These are phyloP conservation scores for Acipenser oxyrinchus DNA, from an alignment of 2,797 vertebrate genomes.

Conservation along the genomic window DNA sequence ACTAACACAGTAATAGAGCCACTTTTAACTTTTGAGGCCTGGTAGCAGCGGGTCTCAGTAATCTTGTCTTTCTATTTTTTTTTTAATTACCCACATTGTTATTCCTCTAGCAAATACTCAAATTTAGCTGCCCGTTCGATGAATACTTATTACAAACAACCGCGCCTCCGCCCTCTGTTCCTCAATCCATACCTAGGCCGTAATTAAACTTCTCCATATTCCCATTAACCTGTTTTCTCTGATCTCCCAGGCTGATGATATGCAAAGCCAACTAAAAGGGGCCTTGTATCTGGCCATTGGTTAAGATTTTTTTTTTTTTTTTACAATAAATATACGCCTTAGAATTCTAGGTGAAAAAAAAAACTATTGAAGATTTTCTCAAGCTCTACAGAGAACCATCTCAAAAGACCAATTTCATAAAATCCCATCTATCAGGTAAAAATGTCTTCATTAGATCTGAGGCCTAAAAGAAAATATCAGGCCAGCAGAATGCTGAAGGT, in stretches of 20 bases:
- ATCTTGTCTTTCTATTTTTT: slow-evolving; percentile 30
- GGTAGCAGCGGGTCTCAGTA: slow-evolving; percentile 56
- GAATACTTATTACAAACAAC: slow-evolving; percentile 65
- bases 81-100: slow-evolving; percentile 57
- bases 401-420: slow-evolving; percentile 75
- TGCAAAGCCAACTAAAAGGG: slow-evolving; percentile 74
- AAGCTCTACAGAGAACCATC: slow-evolving; percentile 28
- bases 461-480: slow-evolving; percentile 84
- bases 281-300: slow-evolving; percentile 56
- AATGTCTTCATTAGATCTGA: slow-evolving; percentile 82
- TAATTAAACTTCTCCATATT: slow-evolving; percentile 69
- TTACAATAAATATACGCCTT: slow-evolving; percentile 61
- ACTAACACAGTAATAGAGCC: slow-evolving; percentile 11
- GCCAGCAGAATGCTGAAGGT: slow-evolving; percentile 82
- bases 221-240: slow-evolving; percentile 78
- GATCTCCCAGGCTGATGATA: slow-evolving; percentile 72
- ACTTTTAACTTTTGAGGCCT: slow-evolving; percentile 37
- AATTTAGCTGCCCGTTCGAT: slow-evolving; percentile 75
- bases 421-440: slow-evolving; percentile 67
- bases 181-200: slow-evolving; percentile 62
- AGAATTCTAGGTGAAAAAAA: slow-evolving; percentile 29
- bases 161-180: slow-evolving; percentile 60
- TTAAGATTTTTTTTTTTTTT: slow-evolving; percentile 59
- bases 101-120: slow-evolving; percentile 49
- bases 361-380: too few relatives aligned